Percentiles rank a stretch among this genome's conserved stretches.
Evolutionary conservation across 1,140 invertebrate species (phyloP).

Genomic region (Lordiphosa stackelbergi): DNA sequence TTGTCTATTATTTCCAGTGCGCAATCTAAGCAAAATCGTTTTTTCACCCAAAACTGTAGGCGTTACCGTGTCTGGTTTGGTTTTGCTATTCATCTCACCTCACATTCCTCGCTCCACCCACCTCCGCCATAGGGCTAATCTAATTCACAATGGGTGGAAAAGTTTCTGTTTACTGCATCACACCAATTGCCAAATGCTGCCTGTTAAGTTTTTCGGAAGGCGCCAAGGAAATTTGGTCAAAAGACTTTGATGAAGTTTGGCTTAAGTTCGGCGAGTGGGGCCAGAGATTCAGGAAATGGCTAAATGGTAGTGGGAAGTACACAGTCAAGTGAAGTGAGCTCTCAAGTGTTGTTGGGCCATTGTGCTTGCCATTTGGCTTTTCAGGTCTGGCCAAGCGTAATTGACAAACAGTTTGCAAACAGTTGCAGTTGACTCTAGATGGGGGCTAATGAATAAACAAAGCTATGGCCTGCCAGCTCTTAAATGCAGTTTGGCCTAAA

Average conservation of each 20-base stretch:
- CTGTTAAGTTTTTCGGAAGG: constrained; percentile 9
- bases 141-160: constrained; percentile 58
- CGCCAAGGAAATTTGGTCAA: constrained; percentile 58
- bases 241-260: constrained; percentile 54
- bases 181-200: constrained; percentile 7
- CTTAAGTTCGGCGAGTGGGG: constrained; percentile 8
- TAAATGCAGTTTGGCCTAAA: constrained; percentile 27
- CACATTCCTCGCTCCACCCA: neutral
- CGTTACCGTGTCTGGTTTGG: constrained; percentile 5
- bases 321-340: neutral
- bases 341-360: constrained; percentile 35
- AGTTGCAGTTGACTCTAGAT: constrained; percentile 34
- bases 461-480: constrained; percentile 41
- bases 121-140: constrained; percentile 35
- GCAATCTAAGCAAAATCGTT: no score
- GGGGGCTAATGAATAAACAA: constrained; percentile 37
- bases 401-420: constrained; percentile 44
- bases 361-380: constrained; percentile 39
- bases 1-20: no score
- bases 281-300: constrained; percentile 12
- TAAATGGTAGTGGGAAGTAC: constrained; percentile 37
- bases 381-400: constrained; percentile 25
- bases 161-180: constrained; percentile 48
- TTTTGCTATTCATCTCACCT: constrained; percentile 2
- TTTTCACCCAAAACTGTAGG: constrained; percentile 4